Base-by-base conservation (phyloP, 1,140 invertebrate genomes). In the Lordiphosa collinella region DNA sequence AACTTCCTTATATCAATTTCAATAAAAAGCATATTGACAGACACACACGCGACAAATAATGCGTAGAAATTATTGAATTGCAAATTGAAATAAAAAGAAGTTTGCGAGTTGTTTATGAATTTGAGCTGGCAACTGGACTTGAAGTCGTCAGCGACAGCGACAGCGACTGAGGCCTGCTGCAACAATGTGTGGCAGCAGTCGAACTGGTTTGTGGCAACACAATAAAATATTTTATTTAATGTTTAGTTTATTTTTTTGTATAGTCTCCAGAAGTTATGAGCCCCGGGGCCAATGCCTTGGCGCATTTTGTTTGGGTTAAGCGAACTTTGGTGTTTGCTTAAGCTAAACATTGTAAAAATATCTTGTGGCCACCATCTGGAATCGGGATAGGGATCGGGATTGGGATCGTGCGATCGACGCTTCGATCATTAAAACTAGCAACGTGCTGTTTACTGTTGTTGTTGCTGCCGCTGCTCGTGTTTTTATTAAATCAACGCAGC, bases 221-320 rank as follows among this genome's bases (percentile, higher is more conserved):
- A 86, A 86, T 86, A 86, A 86, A 86, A 86, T 86, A 86, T 86
- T 86, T 86, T 82, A 86, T 86, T 86, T 86, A 86, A 82, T 86
- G 84, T 86, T 78, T 79, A 78, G 79, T 85, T 79, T 85, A 69
- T 79, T 69, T 86, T 74, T n/a, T n/a, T n/a, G 60, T 72, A 41
- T 51, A 62, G 58, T 78, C 59, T 61, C 70, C 59, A 66, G 16
- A 82, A 85, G 85, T 74, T 63, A 85, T 86, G 59, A 22, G 38
- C 73, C 48, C 78, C 72, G 84, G 76, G 52, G 72, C 78, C 16
- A 18, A 18, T 66, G 64, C 53, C 8, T 25, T 46, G 36, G 25
- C 36, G 22, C 31, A 31, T 9, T 62, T 55, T 74, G 63, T 79
- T 73, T 78, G 57, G 29, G 34, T 74, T 57, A 50, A 49, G 31